Base-by-base conservation (phyloP, 2,888 invertebrate species). In the Lathronympha strigana region DNA sequence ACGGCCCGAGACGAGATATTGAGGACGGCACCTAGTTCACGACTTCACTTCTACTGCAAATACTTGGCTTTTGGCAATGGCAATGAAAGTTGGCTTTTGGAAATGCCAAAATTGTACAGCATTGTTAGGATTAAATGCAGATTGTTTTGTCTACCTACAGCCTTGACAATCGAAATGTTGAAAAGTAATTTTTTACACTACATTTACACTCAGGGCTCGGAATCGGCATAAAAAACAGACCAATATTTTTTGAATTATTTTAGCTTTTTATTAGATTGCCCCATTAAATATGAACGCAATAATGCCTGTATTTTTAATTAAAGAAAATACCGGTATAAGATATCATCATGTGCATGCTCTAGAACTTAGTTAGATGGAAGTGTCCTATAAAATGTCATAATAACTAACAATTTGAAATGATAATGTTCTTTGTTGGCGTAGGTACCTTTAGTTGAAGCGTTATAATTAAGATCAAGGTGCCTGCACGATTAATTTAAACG, bases 401-500 rank as follows among this genome's bases (percentile, higher is more conserved):
- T 57, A 57, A 57, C 43, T 31, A 28, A 28, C 57, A 57, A 57
- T 54, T 54, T 33, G 21, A 33, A 38, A 45, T 49, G 15, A 21
- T 40, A 40, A 43, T 55, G 28, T 2, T 38, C 54, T 36, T 62
- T 63, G 57, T 63, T 33, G 47, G 19, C 9, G 17, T 28, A 11
- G 36, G 5, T 43, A 33, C 45, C 40, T 40, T 49, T 63, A 47
- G 45, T 50, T 40, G 49, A 9, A 43, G 13, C 9, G 19, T 50
- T 60, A 47, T 61, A 61, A 61, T 61, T 60, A 54, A 47, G 28
- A 54, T 28, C 47, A 66, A 61, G 53, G 63, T 58, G 40, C 49
- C 19, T 4, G 38, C 40, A n/a, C 21, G 28, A 43, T n/a, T 5
- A 15, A 45, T 43, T 36, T 61, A 19, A 57, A 6, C 38, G 49